These are phyloP conservation scores for Ptychoptera albimana DNA, from an alignment of 2,888 invertebrate genomes.

Conservation along the genomic window DNA sequence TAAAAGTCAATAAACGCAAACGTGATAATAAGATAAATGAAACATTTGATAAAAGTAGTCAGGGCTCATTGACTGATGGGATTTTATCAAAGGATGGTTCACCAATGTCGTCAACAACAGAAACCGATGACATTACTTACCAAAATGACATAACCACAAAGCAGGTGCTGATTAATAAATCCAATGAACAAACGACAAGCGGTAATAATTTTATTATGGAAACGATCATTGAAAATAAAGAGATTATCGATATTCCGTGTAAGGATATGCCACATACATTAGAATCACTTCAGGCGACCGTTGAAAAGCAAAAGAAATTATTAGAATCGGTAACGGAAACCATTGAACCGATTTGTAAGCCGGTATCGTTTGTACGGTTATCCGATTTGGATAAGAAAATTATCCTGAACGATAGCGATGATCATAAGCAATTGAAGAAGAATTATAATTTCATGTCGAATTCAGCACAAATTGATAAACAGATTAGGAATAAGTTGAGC, in stretches of 20 bases:
- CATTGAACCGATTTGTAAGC: conserved; percentile 13
- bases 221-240: conserved; percentile 30
- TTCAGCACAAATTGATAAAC: conserved; percentile 21
- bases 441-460: conserved; percentile 20
- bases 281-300: conserved; percentile 25
- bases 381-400: conserved; percentile 56
- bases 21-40: conserved; percentile 29
- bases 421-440: conserved; percentile 5
- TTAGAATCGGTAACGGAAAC: conserved; percentile 29
- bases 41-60: conserved; percentile 31
- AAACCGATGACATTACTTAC: conserved; percentile 30
- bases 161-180: not conserved
- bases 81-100: conserved; percentile 29
- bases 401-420: not conserved
- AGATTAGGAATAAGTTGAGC: conserved; percentile 21
- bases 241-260: conserved; percentile 11
- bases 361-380: conserved; percentile 44
- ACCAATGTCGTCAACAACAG: conserved; percentile 26
- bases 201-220: conserved; percentile 26
- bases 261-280: conserved; percentile 19
- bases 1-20: conserved; percentile 15
- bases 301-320: conserved; percentile 28
- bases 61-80: conserved; percentile 29
- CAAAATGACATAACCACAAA: conserved; percentile 21
- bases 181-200: conserved; percentile 8